phyloP scores from a whole-genome alignment of 1,140 invertebrate genomes.

The Procambarus virginalis region DNA sequence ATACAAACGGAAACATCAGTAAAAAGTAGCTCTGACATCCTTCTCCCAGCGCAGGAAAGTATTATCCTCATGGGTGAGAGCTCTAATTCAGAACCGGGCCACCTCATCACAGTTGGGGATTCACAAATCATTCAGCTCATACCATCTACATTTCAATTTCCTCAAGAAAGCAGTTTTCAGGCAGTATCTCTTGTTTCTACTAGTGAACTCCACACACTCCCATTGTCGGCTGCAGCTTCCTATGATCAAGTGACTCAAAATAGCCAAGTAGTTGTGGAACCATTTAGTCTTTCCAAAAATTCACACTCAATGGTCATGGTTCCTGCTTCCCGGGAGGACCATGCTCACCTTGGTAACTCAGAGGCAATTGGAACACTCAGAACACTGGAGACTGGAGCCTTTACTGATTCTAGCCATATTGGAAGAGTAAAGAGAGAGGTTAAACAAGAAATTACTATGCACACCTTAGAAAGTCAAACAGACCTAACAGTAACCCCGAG shows the following conservation, averaged over 20 bases:
- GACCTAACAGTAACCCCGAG: slow-evolving; percentile 28
- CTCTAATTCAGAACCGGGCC: slow-evolving; percentile 41
- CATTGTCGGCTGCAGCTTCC: slow-evolving; percentile 41
- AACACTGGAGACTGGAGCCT: slow-evolving; percentile 29
- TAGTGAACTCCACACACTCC: slow-evolving; percentile 48
- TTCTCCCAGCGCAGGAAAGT: slow-evolving; percentile 45
- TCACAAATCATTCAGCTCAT: slow-evolving; percentile 62
- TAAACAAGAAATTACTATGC: slow-evolving; percentile 37
- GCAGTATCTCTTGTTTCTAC: slow-evolving; percentile 49
- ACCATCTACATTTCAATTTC: slow-evolving; percentile 53
- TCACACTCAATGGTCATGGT: slow-evolving; percentile 47
- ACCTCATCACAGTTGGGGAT: slow-evolving; percentile 57
- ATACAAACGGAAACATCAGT: slow-evolving; percentile 36
- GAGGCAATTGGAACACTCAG: slow-evolving; percentile 20
- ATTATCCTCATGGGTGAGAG: slow-evolving; percentile 54
- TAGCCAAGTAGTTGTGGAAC: slow-evolving; percentile 39
- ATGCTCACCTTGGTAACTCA: slow-evolving; percentile 10
- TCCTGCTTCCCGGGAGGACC: slow-evolving; percentile 18
- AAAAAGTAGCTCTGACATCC: slow-evolving; percentile 27
- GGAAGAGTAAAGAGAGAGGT: slow-evolving; percentile 24
- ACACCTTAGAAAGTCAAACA: slow-evolving; percentile 16
- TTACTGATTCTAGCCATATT: not conserved
- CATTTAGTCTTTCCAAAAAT: slow-evolving; percentile 36
- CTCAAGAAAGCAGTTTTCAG: slow-evolving; percentile 57
- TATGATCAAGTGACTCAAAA: slow-evolving; percentile 13